Base-by-base conservation (phyloP, 1,140 invertebrate genomes). In the Proales similis region DNA sequence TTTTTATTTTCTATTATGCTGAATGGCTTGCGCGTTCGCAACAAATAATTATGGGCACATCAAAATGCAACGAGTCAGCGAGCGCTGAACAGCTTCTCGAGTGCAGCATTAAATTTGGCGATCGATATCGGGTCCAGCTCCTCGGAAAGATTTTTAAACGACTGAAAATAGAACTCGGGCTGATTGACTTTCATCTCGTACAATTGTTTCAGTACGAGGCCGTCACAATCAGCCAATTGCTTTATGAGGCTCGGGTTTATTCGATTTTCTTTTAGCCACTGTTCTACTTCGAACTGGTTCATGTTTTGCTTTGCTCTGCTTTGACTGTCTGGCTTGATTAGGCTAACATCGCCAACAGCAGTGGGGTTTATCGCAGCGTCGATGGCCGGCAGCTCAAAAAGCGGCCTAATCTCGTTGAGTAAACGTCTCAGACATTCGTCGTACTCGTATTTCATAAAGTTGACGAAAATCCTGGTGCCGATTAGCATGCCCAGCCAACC, bases 401-500 rank as follows among this genome's bases (percentile, higher is more conserved):
- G n/a, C n/a, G n/a, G n/a, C n/a, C n/a, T n/a, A n/a, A n/a, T n/a
- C 30, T 57, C 51, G 27, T 30, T 30, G 29, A 42, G 4, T 17
- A 57, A 17, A 17, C 51, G 5, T 42, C 30, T 57, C 11, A 26
- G 27, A 26, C 51, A 57, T 7, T 42, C 51, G 3, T 39, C 33
- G 20, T 29, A 57, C 19, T 38, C n/a, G 26, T 42, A 57, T 24
- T 57, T 57, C 7, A 27, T 42, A 57, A 42, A 57, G 48, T 73
- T 70, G 48, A 69, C 69, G 48, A 67, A 74, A 5, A 71, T 48
- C 45, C 71, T 73, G 6, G 67, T 62, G 3, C 72, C 71, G 17
- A 71, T 39, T 12, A 74, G 66, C 9, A 71, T 47, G 1, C 71
- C 72, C 2, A 74, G 66, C 72, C 72, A 74, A 11, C 72, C 71